Conservation (phyloP, 2,113 vertebrate species). For the Choloepus hoffmanni region DNA sequence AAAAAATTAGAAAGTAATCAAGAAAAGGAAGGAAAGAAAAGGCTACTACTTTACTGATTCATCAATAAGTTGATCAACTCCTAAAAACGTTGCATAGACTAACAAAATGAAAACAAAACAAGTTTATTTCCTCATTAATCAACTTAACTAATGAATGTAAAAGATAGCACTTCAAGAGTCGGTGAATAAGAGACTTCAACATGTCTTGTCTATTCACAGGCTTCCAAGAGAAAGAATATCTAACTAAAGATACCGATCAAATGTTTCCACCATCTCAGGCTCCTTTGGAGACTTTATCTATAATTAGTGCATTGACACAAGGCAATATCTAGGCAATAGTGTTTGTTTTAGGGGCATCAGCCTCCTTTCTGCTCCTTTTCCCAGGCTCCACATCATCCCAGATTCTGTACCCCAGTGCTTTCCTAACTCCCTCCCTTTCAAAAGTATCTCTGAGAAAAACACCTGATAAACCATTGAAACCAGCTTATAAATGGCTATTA, state of each 20-base stretch:
- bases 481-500: background rate
- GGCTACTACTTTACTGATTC: conserved; percentile 47
- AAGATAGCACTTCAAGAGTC: conserved; percentile 29
- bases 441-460: conserved; percentile 47
- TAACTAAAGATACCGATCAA: background rate
- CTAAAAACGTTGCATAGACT: conserved; percentile 14
- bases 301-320: conserved; percentile 29
- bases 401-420: background rate
- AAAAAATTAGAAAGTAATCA: conserved; percentile 62
- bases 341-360: background rate
- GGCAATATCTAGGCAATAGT: background rate
- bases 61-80: conserved; percentile 46
- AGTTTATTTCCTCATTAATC: conserved; percentile 30
- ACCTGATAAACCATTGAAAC: conserved; percentile 35
- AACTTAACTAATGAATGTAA: background rate
- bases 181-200: background rate
- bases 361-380: background rate
- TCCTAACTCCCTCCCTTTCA: conserved; percentile 12
- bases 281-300: conserved; percentile 23
- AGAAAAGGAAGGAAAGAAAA: conserved; percentile 6
- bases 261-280: background rate
- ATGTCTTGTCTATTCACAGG: background rate
- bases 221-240: background rate
- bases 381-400: background rate
- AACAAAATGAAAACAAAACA: conserved; percentile 56